Base-by-base conservation (phyloP, 1,140 invertebrate species). In the Drosophila santomea region DNA sequence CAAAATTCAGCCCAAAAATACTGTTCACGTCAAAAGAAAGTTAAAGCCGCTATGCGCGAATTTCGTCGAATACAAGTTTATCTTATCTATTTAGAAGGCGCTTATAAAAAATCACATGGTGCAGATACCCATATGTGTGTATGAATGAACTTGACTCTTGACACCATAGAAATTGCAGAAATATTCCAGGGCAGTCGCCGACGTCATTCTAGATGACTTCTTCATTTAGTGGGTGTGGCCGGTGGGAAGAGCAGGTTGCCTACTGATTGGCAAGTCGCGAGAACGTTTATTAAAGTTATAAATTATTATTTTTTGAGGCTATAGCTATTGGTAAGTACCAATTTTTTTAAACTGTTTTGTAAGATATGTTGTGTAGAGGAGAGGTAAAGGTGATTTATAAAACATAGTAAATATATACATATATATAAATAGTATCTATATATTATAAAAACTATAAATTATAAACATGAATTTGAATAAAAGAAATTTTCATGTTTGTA, bases 41-140 rank as follows among this genome's bases (percentile, higher is more conserved):
- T 39, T 36, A 48, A 38, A 35, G 28, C 15, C 38, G 52, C 35
- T 25, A 12, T 51, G 20, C 12, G 41, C 36, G 43, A 66, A 41
- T 52, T 55, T 74, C 36, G 14, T 55, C 43, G 50, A 74, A 60
- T 61, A 72, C 14, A 12, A 10, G 15, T 39, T 57, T 76, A 76
- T 76, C 73, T 76, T 59, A 76, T 76, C 73, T 36, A 12, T 32
- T 32, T 12, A 38, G 50, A 20, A 39, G 44, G 50, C 44, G 32
- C 51, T 43, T 72, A 50, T 35, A 51, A 43, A 51, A 41, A 52
- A 59, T 76, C 72, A 76, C 73, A 76, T 76, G 52, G 23, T 47
- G n/a, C 15, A 23, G 20, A 23, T 54, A 11, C 6, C 12, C 28
- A 32, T 68, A 12, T 44, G 36, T 39, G 36, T 48, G 44, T 61